These are phyloP conservation scores for Cyclopterus lumpus DNA, from an alignment of 2,797 vertebrate genomes.

Conservation along the genomic window DNA sequence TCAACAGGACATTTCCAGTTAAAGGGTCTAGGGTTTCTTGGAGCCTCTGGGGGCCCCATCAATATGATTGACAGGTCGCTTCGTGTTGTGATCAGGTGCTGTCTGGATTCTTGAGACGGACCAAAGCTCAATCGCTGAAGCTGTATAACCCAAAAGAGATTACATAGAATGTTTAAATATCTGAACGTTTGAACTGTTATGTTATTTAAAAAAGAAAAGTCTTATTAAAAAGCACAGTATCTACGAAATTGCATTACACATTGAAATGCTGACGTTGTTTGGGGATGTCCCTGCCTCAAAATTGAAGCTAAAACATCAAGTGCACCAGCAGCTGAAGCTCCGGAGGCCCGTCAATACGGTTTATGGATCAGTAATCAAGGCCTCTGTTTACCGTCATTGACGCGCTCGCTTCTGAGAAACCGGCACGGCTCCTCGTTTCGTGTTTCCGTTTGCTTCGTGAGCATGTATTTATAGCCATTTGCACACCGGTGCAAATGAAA, in stretches of 20 bases:
- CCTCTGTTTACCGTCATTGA: constrained; percentile 21
- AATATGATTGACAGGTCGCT: constrained; percentile 52
- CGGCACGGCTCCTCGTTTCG: neutral
- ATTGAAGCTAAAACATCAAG: neutral
- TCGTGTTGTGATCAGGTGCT: neutral
- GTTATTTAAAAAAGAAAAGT: neutral
- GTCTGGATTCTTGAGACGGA: neutral
- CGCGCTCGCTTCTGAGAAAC: constrained; percentile 20
- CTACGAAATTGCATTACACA: neutral
- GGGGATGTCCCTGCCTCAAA: neutral
- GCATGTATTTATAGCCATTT: neutral
- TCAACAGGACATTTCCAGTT: constrained; percentile 45
- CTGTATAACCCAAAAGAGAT: neutral
- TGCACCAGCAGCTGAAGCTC: neutral
- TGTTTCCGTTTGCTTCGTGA: neutral
- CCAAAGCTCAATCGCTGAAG: neutral
- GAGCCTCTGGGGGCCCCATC: constrained; percentile 41
- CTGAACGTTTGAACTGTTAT: neutral
- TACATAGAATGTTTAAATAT: neutral
- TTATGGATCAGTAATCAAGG: constrained; percentile 43
- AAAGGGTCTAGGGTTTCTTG: constrained; percentile 44
- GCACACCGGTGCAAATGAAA: neutral
- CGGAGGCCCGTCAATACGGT: constrained; percentile 40
- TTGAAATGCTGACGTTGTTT: neutral
- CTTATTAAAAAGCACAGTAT: neutral